Evolutionary conservation across 2,888 invertebrate genomes (phyloP), one percentile per base, ranked within the genome.

Genomic region (Chloroclysta siterata): DNA sequence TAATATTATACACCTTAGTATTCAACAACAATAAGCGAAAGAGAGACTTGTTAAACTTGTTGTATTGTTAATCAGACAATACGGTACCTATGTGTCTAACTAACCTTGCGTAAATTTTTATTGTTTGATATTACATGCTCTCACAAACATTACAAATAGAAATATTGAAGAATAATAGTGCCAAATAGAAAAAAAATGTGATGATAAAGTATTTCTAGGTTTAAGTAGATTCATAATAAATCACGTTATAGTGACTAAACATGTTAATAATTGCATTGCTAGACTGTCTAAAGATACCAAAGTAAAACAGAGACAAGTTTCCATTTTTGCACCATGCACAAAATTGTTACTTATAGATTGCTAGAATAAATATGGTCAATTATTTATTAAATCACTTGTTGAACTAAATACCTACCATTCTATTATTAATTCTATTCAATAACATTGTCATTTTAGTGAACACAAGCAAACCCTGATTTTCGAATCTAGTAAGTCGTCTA

Each of bases 141-240:
- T 11, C 4, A 3, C 22, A 3, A 2, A 22, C 22, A 3, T 11
- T 39, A 11, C 36, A 39, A 39, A 29, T 39, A 51, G 42, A 42
- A 8, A 10, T 17, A 29, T 33, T 60, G 53, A 46, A 41, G 5
- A 60, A 50, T 29, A 13, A 65, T 65, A 68, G 70, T 70, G 70
- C 72, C 72, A 70, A 68, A 69, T 63, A 67, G 61, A 59, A 72
- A 65, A 58, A 14, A 36, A 67, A 58, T 72, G 70, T 72, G 72
- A 69, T 70, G 7, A 17, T 52, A 57, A 50, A 57, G 28, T 55
- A 55, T 44, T 50, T 46, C 10, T 59, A 63, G 51, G 5, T 17
- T 14, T 55, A 59, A 33, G 51, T 44, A 60, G 33, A 53, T 28
- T 47, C 17, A 46, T 10, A 33, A 51, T n/a, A 41, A 15, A 42